Evolutionary conservation across 2,888 invertebrate genomes (phyloP).

Genomic region (Anticlea derivata): DNA sequence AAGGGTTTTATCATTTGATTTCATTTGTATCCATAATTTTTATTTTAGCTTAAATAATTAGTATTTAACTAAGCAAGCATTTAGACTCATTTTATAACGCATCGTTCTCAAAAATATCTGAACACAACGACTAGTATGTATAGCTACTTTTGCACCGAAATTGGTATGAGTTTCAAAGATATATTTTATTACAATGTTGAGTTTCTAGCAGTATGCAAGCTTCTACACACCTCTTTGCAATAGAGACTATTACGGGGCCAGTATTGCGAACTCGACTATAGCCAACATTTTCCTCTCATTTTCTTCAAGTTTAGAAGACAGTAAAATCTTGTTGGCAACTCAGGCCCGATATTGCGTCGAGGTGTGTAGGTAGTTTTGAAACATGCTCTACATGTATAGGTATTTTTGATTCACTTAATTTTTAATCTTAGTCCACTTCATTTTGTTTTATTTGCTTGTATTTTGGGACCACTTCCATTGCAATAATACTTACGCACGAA

Average conservation of each 20-base stretch:
- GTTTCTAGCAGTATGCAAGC: too few relatives aligned
- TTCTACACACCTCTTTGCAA: too few relatives aligned
- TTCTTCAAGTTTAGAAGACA: not conserved
- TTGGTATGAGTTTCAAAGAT: too few relatives aligned
- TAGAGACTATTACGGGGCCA: too few relatives aligned
- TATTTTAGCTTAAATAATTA: slow-evolving; percentile 6
- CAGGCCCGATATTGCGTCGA: too few relatives aligned
- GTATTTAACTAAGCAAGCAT: slow-evolving; percentile 15
- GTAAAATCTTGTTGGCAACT: too few relatives aligned
- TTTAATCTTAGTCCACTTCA: too few relatives aligned
- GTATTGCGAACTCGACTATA: too few relatives aligned
- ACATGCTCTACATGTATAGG: too few relatives aligned
- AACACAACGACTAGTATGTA: slow-evolving; percentile 8
- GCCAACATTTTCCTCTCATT: too few relatives aligned
- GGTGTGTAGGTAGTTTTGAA: too few relatives aligned
- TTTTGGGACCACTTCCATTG: slow-evolving; percentile 12
- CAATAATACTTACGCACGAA: not conserved
- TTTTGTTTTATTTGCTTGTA: not conserved
- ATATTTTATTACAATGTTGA: too few relatives aligned
- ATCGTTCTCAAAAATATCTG: slow-evolving; percentile 7
- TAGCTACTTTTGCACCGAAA: slow-evolving; percentile 17
- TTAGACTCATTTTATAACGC: slow-evolving; percentile 8
- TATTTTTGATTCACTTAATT: not conserved
- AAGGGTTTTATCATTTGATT: not conserved
- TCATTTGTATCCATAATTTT: not conserved